Conservation (phyloP, 2,888 invertebrate genomes). For the Syritta pipiens region DNA sequence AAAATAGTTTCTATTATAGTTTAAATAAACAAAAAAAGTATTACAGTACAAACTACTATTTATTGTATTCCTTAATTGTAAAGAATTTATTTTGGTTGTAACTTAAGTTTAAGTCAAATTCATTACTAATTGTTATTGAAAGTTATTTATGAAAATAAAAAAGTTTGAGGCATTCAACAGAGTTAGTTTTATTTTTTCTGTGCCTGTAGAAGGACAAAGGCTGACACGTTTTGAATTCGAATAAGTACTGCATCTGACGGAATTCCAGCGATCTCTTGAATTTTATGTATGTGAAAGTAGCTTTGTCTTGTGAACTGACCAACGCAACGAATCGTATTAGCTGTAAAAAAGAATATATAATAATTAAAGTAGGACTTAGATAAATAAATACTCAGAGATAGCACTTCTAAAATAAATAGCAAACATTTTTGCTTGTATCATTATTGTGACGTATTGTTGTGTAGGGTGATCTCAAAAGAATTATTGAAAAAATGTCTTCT, state of each 20-base stretch:
- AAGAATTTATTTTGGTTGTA: slow-evolving; percentile 45
- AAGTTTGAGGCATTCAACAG: slow-evolving; percentile 13
- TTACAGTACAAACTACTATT: slow-evolving; percentile 66
- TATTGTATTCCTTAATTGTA: slow-evolving; percentile 42
- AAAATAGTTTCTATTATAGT: not conserved
- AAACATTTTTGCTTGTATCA: no score
- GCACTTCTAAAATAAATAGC: not conserved
- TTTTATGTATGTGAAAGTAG: slow-evolving; percentile 74
- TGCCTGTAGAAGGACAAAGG: slow-evolving; percentile 73
- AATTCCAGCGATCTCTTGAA: slow-evolving; percentile 66
- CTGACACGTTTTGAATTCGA: slow-evolving; percentile 75
- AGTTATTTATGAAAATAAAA: slow-evolving; percentile 13
- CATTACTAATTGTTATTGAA: not conserved
- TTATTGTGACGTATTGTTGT: no score
- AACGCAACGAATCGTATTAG: slow-evolving; percentile 73
- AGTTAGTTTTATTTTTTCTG: slow-evolving; percentile 7
- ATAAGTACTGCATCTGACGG: slow-evolving; percentile 69
- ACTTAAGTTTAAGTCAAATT: slow-evolving; percentile 34
- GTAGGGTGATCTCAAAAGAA: no score
- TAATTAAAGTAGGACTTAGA: not conserved
- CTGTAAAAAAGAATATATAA: slow-evolving; percentile 64
- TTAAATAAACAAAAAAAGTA: slow-evolving; percentile 36
- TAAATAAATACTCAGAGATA: not conserved
- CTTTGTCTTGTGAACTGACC: slow-evolving; percentile 74
- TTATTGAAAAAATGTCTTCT: no score